Conservation (phyloP, 2,797 vertebrate genomes). For the Rhinatrema bivittatum region DNA sequence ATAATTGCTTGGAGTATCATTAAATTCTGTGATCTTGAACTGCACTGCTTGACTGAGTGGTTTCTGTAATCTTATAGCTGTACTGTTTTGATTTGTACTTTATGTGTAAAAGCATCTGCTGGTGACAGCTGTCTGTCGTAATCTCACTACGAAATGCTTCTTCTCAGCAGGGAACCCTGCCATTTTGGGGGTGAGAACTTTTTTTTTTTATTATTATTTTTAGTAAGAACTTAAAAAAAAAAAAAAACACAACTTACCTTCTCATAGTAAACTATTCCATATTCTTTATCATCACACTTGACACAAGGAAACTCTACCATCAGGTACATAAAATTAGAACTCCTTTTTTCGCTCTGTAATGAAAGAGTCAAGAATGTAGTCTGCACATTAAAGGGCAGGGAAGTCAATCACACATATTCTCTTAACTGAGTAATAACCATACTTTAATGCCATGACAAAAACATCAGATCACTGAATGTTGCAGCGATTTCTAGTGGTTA, state of each 20-base stretch:
- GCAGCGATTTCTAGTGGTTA: conserved; percentile 17
- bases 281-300: conserved; percentile 87
- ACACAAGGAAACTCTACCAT: conserved; percentile 97
- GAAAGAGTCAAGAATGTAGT: conserved; percentile 2
- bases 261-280: conserved; percentile 95
- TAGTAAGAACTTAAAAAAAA: conserved; percentile 21
- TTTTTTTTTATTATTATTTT: too few species aligned
- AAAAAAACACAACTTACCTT: conserved; percentile 66
- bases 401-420: conserved; percentile 4
- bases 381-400: background rate
- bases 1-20: conserved; percentile 28
- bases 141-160: conserved; percentile 21
- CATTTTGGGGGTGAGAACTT: too few species aligned
- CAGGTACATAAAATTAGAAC: conserved; percentile 98
- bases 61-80: conserved; percentile 30
- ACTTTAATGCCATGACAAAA: conserved; percentile 1
- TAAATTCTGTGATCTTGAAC: conserved; percentile 33
- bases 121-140: conserved; percentile 33
- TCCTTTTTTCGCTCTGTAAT: conserved; percentile 89
- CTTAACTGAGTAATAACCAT: conserved; percentile 2
- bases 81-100: conserved; percentile 36
- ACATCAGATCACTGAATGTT: conserved; percentile 6
- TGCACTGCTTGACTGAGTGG: conserved; percentile 26
- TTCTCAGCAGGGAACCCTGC: conserved; percentile 20
- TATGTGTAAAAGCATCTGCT: conserved; percentile 25